Percentiles rank a stretch among this genome's conserved stretches.
Conservation (phyloP, 2,888 invertebrate genomes). For the Polydrusus cervinus region DNA sequence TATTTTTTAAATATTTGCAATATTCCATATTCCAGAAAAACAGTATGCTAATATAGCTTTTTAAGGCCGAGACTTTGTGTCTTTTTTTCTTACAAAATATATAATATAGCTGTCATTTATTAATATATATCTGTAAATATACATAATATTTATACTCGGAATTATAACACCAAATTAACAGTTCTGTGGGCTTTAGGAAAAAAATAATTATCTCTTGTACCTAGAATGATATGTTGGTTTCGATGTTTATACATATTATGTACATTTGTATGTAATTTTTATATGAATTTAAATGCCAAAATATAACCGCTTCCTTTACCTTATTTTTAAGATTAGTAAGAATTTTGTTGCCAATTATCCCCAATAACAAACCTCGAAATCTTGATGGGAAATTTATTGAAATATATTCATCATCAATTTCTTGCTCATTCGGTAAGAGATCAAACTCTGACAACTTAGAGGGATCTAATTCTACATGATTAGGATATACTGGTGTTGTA, state of each 20-base stretch:
- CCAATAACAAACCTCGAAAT: constrained; percentile 46
- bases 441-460: constrained; percentile 50
- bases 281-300: constrained; percentile 4
- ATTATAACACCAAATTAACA: background rate
- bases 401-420: constrained; percentile 17
- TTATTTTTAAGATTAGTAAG: background rate
- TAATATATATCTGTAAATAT: too few relatives aligned
- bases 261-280: background rate
- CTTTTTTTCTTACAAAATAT: too few relatives aligned
- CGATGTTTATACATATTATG: background rate
- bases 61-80: too few relatives aligned
- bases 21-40: too few relatives aligned
- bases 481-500: constrained; percentile 64
- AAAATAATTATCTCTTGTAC: too few relatives aligned
- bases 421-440: constrained; percentile 16
- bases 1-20: too few relatives aligned
- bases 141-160: background rate
- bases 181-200: too few relatives aligned
- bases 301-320: background rate
- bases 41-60: too few relatives aligned
- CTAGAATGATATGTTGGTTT: background rate
- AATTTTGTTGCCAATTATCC: constrained; percentile 19
- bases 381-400: constrained; percentile 46
- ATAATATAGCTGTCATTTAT: too few relatives aligned
- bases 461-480: constrained; percentile 57